phyloP scores from a whole-genome alignment of 2,797 vertebrate species.

The Tragopan temminckii region DNA sequence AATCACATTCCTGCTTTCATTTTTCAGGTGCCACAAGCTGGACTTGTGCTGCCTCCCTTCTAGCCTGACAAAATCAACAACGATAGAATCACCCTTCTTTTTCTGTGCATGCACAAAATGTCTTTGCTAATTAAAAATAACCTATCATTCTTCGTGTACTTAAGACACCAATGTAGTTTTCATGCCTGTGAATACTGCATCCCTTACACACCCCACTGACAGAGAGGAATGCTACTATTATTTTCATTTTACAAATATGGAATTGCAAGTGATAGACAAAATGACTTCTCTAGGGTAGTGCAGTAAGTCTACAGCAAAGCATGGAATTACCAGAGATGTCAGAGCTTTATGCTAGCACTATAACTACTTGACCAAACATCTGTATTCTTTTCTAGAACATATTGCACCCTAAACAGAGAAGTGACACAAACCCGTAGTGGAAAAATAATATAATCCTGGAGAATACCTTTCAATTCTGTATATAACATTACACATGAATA shows the following conservation, averaged over 20 bases:
- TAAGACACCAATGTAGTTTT: not conserved
- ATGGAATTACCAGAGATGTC: not conserved
- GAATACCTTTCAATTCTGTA: not conserved
- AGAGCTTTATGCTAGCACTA: not conserved
- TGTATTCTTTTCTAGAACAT: slow-evolving; percentile 11
- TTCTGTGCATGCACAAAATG: not conserved
- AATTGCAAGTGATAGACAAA: not conserved
- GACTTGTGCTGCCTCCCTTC: not conserved
- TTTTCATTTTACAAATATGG: not conserved
- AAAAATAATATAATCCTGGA: slow-evolving; percentile 23
- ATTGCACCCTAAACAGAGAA: not conserved
- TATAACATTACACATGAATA: not conserved
- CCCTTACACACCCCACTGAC: not conserved
- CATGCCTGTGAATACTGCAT: not conserved
- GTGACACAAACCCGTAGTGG: not conserved
- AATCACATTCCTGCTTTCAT: not conserved
- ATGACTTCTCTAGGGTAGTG: not conserved
- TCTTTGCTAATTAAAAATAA: not conserved
- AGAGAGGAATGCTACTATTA: not conserved
- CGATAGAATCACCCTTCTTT: not conserved
- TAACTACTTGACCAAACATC: not conserved
- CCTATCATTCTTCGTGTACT: not conserved
- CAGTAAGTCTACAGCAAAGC: not conserved
- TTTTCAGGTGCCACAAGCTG: not conserved
- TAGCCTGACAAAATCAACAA: not conserved